Evolutionary conservation across 2,797 vertebrate species (phyloP), one percentile per base, ranked within the genome.

Genomic region (Pangasius macronema): DNA sequence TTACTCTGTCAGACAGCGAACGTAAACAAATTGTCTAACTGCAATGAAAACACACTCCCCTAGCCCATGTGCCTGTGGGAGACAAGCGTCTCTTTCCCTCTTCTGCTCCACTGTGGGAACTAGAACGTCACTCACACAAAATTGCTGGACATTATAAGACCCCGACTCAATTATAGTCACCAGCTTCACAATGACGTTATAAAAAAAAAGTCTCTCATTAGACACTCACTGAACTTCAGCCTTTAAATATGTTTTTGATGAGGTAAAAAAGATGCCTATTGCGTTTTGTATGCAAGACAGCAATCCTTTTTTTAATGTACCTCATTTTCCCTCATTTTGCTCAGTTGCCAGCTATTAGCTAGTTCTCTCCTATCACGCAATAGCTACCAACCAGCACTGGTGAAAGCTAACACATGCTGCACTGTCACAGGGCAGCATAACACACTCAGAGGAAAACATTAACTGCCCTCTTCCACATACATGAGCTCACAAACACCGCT

Each of bases 21-120:
- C 68, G 63, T 88, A 89, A 91, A 91, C 89, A 89, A 84, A 88
- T 89, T 87, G 88, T 87, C 88, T 88, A 89, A 91, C 85, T 87
- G 88, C 90, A 88, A 86, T 85, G 85, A 89, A 89, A 91, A 91
- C 90, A 89, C 86, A 70, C 88, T 84, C 80, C 88, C 86, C 80
- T 82, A 46, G 84, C 67, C 75, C 87, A 27, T 80, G 84, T 82
- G 82, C 30, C 82, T 65, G 63, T 75, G 87, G 76, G 87, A 87
- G 85, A 90, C 89, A 87, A 85, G 67, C 85, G 68, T 53, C 84
- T 79, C 84, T 86, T 88, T 87, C 88, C 88, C 68, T 82, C 81
- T 85, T 76, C 84, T 59, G 51, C 65, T 75, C 65, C 63, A 33
- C 82, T 76, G 76, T 73, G 63, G 88, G 79, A 85, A 90, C 80